A percentile compares a stretch with the other conserved stretches of the same genome.
Conservation (phyloP, 1,140 invertebrate genomes). For the Aphelenchoides fujianensis region DNA sequence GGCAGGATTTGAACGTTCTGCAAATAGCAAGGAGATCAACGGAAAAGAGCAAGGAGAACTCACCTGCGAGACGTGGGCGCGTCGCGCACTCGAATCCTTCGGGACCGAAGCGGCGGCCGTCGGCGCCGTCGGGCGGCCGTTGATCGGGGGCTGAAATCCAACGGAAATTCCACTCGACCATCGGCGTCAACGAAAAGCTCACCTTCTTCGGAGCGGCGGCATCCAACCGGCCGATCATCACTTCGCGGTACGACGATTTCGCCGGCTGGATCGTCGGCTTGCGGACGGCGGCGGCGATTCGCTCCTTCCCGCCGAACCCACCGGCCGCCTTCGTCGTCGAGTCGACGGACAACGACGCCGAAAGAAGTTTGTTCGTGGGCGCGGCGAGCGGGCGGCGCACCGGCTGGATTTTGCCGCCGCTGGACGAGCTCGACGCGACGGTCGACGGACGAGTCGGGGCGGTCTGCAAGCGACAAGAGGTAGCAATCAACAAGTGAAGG, state of each 20-base stretch:
- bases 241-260: background rate
- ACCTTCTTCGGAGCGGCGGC: too few relatives aligned
- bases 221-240: background rate
- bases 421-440: too few relatives aligned
- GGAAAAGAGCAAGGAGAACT: background rate
- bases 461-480: too few relatives aligned
- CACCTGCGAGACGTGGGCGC: background rate
- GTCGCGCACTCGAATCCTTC: background rate
- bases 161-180: too few relatives aligned
- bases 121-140: background rate
- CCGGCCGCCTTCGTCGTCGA: too few relatives aligned
- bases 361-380: too few relatives aligned
- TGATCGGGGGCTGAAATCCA: background rate
- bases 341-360: too few relatives aligned
- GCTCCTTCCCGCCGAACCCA: background rate
- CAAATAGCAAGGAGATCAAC: background rate
- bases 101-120: background rate
- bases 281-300: background rate
- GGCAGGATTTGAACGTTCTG: constrained; percentile 12
- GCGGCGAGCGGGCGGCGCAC: too few relatives aligned
- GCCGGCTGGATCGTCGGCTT: background rate
- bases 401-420: too few relatives aligned
- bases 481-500: too few relatives aligned
- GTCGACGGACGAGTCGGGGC: too few relatives aligned
- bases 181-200: too few relatives aligned